Base-by-base conservation (phyloP, 1,140 invertebrate species). In the Wasmannia auropunctata region DNA sequence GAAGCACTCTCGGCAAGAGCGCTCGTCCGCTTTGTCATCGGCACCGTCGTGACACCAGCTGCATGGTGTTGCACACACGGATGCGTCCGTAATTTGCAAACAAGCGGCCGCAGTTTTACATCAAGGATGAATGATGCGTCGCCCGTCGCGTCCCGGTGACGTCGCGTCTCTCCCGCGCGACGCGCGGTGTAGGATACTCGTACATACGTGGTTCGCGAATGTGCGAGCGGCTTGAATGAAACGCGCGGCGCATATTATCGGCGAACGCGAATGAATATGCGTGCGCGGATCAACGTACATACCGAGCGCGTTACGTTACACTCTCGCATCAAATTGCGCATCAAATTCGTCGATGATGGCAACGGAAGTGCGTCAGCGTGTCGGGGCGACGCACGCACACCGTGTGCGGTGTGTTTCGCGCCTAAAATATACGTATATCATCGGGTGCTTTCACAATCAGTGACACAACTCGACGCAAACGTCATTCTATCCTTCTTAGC, bases 261-360 rank as follows among this genome's bases (percentile, higher is more conserved):
- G 43, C 28, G 51, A 79, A 65, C 10, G 16, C 85, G 51, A 69
- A 86, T 86, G 63, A 86, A 81, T 81, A 69, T 81, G 76, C 60
- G 43, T n/a, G n/a, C n/a, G 40, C 43, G 72, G n/a, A 37, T 51
- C 49, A 19, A 67, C 16, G 79, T 51, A 51, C 81, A 85, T 85
- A 40, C 81, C 81, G 70, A 85, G 22, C 54, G 46, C n/a, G 25
- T 86, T 86, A 81, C 85, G 85, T 86, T 86, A 86, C 49, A 69
- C 19, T 8, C n/a, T 19, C 54, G 56, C 63, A 25, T 86, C 56
- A 46, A 86, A 80, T 86, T 86, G 63, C 84, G 76, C 22, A 63
- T 58, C 51, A 74, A n/a, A n/a, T 74, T 83, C 51, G 51, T 83
- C 79, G 69, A 83, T 58, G 67, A 83, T 72, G 67, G 40, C 65